Base-by-base conservation (phyloP, 1,140 invertebrate species). In the Dolichoris vasculosae region DNA sequence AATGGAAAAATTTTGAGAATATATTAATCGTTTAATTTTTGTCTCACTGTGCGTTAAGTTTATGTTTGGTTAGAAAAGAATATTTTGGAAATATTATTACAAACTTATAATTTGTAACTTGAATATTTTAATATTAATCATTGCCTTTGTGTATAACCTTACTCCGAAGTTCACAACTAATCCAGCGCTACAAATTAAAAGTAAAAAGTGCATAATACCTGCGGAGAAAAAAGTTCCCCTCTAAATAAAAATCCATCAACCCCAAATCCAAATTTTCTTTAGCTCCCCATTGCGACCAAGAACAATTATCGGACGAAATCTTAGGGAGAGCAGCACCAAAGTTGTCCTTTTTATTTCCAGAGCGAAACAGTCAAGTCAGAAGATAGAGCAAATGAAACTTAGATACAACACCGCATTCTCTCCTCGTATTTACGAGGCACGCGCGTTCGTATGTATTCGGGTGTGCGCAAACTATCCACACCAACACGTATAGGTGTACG, bases 311-410 rank as follows among this genome's bases (percentile, higher is more conserved):
- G 69, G n/a, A 13, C 38, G 32, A 11, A 73, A 8, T 67, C 78
- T 79, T 55, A 59, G 32, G 55, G 55, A 63, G 77, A 38, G n/a
- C 6, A 32, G 30, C 17, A 40, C 7, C 35, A 20, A 63, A 38
- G 38, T 80, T 26, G 59, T 80, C 26, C 38, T 80, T 80, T 80
- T 80, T 64, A 79, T 64, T 63, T 79, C 55, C 76, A 59, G 30
- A 64, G 11, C 23, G 51, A 11, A 78, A 26, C 32, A 26, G 11
- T 17, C 30, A 59, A 17, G 2, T 1, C 20, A 51, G 51, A 38
- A 20, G 35, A 23, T 59, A 59, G 55, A 59, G 55, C 55, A 26
- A 59, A 20, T 13, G 73, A 30, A 48, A 76, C 73, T 43, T 76
- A 30, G 30, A 48, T 55, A n/a, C 32, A 32, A n/a, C 38, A 9